A percentile compares a stretch with the other conserved stretches of the same genome.
Evolutionary conservation across 2,797 vertebrate species (phyloP).

Genomic region (Pipistrellus pygmaeus): DNA sequence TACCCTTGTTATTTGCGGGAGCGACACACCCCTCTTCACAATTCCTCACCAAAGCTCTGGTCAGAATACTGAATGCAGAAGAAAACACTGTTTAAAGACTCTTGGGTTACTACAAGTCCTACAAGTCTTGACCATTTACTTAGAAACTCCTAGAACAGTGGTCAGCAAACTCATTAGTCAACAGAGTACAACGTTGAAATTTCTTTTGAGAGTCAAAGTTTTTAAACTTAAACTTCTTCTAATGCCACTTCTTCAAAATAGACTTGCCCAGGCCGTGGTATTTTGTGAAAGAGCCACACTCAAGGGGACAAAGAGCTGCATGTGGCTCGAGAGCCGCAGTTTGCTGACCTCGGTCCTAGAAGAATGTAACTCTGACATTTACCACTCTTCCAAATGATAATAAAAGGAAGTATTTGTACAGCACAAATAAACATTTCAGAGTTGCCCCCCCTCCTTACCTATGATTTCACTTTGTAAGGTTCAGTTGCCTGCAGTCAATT

Average conservation of each 20-base stretch:
- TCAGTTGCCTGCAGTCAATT: neutral
- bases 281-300: too few species aligned
- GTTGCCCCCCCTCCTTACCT: neutral
- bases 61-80: neutral
- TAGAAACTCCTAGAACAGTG: neutral
- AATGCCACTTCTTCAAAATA: too few species aligned
- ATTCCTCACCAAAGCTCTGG: neutral
- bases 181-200: too few species aligned
- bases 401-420: neutral
- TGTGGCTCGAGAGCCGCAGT: too few species aligned
- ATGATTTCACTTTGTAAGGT: neutral
- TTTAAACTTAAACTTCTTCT: too few species aligned
- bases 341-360: neutral
- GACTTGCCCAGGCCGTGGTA: too few species aligned
- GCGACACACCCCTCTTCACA: neutral
- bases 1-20: neutral
- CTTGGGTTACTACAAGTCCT: neutral
- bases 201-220: too few species aligned
- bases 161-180: too few species aligned
- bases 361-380: constrained; percentile 57
- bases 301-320: too few species aligned
- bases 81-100: neutral
- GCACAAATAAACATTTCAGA: constrained; percentile 28
- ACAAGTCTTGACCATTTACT: neutral
- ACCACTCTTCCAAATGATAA: constrained; percentile 42